Evolutionary conservation across 2,888 invertebrate genomes (phyloP), one percentile per base, ranked within the genome.

Genomic region (Dasysyrphus albostriatus): DNA sequence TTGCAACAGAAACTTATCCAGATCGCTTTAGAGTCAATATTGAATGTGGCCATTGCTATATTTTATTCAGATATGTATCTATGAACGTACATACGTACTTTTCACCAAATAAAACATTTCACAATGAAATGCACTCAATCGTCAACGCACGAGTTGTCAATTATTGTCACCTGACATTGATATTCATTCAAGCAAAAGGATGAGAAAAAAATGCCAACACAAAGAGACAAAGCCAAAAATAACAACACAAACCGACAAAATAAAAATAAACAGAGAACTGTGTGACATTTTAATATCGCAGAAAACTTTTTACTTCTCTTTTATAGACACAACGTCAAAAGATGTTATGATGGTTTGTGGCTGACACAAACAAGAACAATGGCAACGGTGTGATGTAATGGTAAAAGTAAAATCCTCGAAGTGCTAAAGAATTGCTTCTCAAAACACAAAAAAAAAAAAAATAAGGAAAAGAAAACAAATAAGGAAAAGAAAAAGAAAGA

Each of bases 211-310:
- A 3, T 59, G 65, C 54, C 67, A 73, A 73, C 47, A 78, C 78
- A 83, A 83, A 83, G 67, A 73, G 32, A 72, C 65, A 82, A 58
- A 82, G 49, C 65, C 19, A 39, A 12, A 44, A 61, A 14, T 14
- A 14, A 37, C 8, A 63, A 63, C 12, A 63, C 24, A 42, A 24
- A 42, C 14, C 12, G 16, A 61, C 6, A 44, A 29, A 39, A 42
- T 76, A 76, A 63, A 19, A 16, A 34, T 7, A 75, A 75, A 37
- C 39, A 29, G 12, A 61, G 7, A 54, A 19, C 29, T 75, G 80
- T 80, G 76, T 84, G 84, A 84, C 84, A 81, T 84, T 84, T 84
- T 84, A 81, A 81, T 84, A 81, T 76, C 47, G 58, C 81, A 69
- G 65, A 44, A 37, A 80, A 58, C 59, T 76, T 84, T 80, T 49